Percentiles rank a stretch among this genome's conserved stretches.
phyloP scores from a whole-genome alignment of 2,113 vertebrate genomes.

The Entelurus aequoreus region DNA sequence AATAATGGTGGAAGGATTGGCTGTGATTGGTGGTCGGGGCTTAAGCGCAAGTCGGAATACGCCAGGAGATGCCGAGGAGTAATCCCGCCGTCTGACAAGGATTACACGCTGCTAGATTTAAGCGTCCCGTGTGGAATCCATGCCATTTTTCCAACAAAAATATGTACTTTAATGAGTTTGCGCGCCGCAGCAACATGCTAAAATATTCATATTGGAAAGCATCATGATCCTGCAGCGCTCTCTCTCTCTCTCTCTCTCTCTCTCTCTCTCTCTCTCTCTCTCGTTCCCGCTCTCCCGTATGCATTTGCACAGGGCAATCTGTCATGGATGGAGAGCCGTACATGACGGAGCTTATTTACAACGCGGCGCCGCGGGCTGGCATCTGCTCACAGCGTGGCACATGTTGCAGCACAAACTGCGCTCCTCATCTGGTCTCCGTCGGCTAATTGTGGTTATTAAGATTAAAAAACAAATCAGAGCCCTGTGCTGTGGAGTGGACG shows the following conservation, averaged over 20 bases:
- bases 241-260: background rate
- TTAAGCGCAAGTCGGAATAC: constrained; percentile 53
- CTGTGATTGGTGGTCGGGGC: constrained; percentile 33
- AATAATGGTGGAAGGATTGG: constrained; percentile 39
- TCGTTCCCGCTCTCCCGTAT: constrained; percentile 16
- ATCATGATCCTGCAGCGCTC: constrained; percentile 24
- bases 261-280: background rate
- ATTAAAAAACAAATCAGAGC: too few species aligned
- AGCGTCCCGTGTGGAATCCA: constrained; percentile 42
- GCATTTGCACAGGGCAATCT: constrained; percentile 41
- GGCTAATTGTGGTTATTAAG: background rate
- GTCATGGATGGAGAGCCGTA: constrained; percentile 34
- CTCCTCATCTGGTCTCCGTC: background rate
- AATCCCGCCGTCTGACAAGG: constrained; percentile 49
- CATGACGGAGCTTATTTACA: constrained; percentile 43
- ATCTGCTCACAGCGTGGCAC: constrained; percentile 32
- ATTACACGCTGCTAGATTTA: constrained; percentile 65
- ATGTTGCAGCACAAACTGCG: constrained; percentile 9
- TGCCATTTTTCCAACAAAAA: background rate
- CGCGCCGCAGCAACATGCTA: constrained; percentile 21
- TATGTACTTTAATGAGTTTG: too few species aligned
- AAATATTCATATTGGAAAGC: constrained; percentile 61
- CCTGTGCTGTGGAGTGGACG: too few species aligned
- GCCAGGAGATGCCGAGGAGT: constrained; percentile 34
- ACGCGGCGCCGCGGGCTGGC: constrained; percentile 30